Evolutionary conservation across 2,113 vertebrate species (phyloP).

Genomic region (Euleptes europaea): DNA sequence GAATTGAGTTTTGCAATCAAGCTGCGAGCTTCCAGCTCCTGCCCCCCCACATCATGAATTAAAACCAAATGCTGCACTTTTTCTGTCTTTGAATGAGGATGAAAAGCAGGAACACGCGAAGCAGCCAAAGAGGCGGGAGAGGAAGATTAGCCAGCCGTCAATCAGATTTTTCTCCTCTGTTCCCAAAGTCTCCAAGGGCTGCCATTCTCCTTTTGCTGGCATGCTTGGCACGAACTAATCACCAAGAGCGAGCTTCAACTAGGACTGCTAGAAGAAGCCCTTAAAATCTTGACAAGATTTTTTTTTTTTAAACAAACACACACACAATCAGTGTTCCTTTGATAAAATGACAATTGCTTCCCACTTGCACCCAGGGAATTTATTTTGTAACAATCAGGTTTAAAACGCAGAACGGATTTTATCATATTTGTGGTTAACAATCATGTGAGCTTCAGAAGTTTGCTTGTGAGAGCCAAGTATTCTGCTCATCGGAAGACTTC

Average conservation of each 20-base stretch:
- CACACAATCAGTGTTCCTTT: neutral
- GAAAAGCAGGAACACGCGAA: accelerated
- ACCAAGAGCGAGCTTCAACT: neutral
- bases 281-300: neutral
- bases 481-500: too few relatives aligned
- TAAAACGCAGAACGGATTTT: neutral
- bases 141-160: neutral
- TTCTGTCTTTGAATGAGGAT: constrained; percentile 38
- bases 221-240: neutral
- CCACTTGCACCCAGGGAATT: neutral
- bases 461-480: too few relatives aligned
- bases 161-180: too few relatives aligned
- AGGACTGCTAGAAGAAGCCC: neutral
- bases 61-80: constrained; percentile 69
- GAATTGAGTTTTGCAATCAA: neutral
- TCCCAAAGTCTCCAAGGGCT: neutral
- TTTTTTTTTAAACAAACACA: neutral
- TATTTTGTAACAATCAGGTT: neutral
- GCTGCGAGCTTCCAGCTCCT: neutral
- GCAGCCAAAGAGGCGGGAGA: accelerated
- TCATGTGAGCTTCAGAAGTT: accelerated
- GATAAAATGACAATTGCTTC: accelerated
- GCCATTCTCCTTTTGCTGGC: neutral
- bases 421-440: neutral
- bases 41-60: constrained; percentile 36